phyloP scores from a whole-genome alignment of 92 coral and sea anemone species.

The Porites lobata region DNA sequence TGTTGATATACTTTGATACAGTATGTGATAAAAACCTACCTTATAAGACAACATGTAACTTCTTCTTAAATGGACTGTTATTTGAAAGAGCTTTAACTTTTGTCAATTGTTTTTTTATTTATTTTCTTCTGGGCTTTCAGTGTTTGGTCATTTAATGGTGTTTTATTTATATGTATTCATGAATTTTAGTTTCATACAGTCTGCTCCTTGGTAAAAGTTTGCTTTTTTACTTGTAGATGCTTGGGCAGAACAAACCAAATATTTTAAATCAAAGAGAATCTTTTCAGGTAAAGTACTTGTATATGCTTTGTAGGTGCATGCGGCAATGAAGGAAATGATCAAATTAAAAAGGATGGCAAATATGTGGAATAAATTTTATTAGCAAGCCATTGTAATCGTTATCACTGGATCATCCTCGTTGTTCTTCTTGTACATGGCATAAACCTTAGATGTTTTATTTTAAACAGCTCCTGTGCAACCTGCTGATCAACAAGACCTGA shows the following conservation, averaged over 20 bases:
- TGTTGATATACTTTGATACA: neutral
- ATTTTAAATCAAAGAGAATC: conserved; percentile 32
- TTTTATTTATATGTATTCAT: too few relatives aligned
- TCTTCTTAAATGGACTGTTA: neutral
- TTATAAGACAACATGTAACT: too few relatives aligned
- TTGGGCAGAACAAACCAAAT: conserved; percentile 82
- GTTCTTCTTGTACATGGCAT: neutral
- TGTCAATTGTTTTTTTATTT: too few relatives aligned
- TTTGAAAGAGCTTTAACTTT: neutral
- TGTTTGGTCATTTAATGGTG: neutral
- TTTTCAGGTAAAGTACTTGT: conserved; percentile 63
- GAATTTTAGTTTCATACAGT: neutral
- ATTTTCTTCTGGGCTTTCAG: too few relatives aligned
- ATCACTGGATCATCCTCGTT: neutral
- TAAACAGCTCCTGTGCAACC: neutral
- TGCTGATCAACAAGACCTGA: neutral
- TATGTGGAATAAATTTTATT: too few relatives aligned
- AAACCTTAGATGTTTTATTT: neutral
- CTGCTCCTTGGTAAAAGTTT: neutral
- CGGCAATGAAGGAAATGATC: too few relatives aligned
- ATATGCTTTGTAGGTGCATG: too few relatives aligned
- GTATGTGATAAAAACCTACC: too few relatives aligned
- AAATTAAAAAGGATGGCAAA: too few relatives aligned
- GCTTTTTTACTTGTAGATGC: conserved; percentile 66
- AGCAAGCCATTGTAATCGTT: neutral